phyloP scores from a whole-genome alignment of 1,140 invertebrate species.

The Nymphalis io region DNA sequence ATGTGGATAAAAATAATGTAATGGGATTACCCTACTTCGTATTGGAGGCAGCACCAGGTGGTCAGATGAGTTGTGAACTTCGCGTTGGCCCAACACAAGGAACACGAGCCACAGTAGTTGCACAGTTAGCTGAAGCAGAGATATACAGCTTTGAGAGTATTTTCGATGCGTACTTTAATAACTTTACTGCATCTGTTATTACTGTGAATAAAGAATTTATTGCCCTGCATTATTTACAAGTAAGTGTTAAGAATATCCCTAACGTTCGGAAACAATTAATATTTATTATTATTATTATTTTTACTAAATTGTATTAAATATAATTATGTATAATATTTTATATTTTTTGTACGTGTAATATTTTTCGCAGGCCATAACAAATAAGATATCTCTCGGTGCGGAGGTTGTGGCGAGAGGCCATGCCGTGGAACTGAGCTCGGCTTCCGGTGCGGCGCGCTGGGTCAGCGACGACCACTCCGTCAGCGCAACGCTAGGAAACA shows the following conservation, averaged over 20 bases:
- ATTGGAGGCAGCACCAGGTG: conserved; percentile 73
- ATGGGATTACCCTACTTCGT: conserved; percentile 65
- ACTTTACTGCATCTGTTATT: conserved; percentile 64
- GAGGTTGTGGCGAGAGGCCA: conserved; percentile 67
- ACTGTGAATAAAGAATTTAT: conserved; percentile 73
- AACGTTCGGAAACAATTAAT: background rate
- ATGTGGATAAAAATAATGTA: conserved; percentile 59
- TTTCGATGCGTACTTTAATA: conserved; percentile 67
- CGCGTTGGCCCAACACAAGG: conserved; percentile 61
- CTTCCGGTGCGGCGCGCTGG: conserved; percentile 65
- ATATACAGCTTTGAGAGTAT: conserved; percentile 73
- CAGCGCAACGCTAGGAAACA: conserved; percentile 68
- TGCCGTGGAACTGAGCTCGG: conserved; percentile 57
- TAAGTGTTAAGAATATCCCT: conserved; percentile 27
- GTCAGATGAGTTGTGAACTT: conserved; percentile 71
- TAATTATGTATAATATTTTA: too few species aligned
- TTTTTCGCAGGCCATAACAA: conserved; percentile 57
- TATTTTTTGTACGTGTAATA: too few species aligned
- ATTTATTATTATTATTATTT: background rate
- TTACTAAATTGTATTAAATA: too few species aligned
- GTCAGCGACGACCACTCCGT: conserved; percentile 53
- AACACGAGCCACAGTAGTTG: conserved; percentile 64
- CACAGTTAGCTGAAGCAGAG: conserved; percentile 67
- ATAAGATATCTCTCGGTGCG: conserved; percentile 61
- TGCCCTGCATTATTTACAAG: conserved; percentile 71